Percentiles rank a stretch among this genome's conserved stretches.
phyloP scores from a whole-genome alignment of 2,888 invertebrate species.

The Drosophila anceps region DNA sequence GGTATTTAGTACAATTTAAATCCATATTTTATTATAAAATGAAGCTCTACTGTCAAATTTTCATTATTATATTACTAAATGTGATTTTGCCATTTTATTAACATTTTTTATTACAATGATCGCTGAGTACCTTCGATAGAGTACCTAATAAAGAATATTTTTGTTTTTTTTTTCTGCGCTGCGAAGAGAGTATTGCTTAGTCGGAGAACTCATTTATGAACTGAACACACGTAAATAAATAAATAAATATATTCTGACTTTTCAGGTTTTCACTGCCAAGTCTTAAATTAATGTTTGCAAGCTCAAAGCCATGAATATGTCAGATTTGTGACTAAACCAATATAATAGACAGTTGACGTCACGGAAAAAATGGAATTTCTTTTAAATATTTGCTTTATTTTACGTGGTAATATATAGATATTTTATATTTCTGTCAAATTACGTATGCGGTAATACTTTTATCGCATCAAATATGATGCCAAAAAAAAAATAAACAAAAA shows the following conservation, averaged over 20 bases:
- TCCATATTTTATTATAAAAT: too few species aligned
- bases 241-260: background rate
- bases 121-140: too few species aligned
- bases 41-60: too few species aligned
- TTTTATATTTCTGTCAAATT: slow-evolving; percentile 40
- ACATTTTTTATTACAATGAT: too few species aligned
- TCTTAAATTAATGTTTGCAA: slow-evolving; percentile 28
- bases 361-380: slow-evolving; percentile 71
- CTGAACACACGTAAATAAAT: background rate
- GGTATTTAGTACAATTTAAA: background rate
- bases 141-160: too few species aligned
- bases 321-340: slow-evolving; percentile 74
- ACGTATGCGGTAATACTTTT: slow-evolving; percentile 72
- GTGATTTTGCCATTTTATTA: too few species aligned
- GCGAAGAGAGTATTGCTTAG: background rate
- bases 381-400: slow-evolving; percentile 60
- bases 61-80: too few species aligned
- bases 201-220: background rate
- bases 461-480: slow-evolving; percentile 47
- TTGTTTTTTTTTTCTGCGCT: background rate
- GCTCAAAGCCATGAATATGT: slow-evolving; percentile 45
- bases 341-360: slow-evolving; percentile 75
- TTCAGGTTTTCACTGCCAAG: slow-evolving; percentile 26
- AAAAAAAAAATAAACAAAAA: slow-evolving; percentile 28
- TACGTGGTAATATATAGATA: slow-evolving; percentile 42